phyloP scores from a whole-genome alignment of 2,888 invertebrate genomes.

The Atherix ibis region DNA sequence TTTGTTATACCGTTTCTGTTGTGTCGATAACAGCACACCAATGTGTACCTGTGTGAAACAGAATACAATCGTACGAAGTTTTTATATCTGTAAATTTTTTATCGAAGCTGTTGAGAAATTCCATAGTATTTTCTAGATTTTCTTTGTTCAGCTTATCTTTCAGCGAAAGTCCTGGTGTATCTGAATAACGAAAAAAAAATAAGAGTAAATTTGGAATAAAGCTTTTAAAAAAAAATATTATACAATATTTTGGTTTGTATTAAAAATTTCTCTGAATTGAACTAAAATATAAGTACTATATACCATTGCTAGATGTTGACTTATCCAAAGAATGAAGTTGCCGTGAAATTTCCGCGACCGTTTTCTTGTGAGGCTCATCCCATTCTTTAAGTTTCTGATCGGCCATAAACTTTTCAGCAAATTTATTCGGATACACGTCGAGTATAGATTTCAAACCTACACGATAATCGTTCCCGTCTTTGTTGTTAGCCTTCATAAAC shows the following conservation, averaged over 20 bases:
- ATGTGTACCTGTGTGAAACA: slow-evolving; percentile 80
- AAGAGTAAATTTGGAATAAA: slow-evolving; percentile 1
- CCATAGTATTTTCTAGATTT: slow-evolving; percentile 73
- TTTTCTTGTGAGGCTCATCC: slow-evolving; percentile 68
- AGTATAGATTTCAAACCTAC: slow-evolving; percentile 75
- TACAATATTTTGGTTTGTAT: too few species aligned
- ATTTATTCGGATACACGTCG: slow-evolving; percentile 71
- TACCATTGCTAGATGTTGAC: slow-evolving; percentile 36
- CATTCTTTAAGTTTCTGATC: slow-evolving; percentile 68
- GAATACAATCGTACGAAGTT: slow-evolving; percentile 82
- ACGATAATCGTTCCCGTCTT: slow-evolving; percentile 67
- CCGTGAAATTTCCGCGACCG: slow-evolving; percentile 61
- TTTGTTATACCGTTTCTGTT: slow-evolving; percentile 21
- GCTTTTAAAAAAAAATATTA: background rate
- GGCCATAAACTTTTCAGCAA: slow-evolving; percentile 65
- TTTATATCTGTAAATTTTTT: slow-evolving; percentile 80
- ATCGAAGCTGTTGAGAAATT: slow-evolving; percentile 64
- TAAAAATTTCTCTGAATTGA: background rate
- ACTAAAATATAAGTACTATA: slow-evolving; percentile 2
- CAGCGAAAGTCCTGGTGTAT: slow-evolving; percentile 37
- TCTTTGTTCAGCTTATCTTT: slow-evolving; percentile 74
- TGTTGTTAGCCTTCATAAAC: slow-evolving; percentile 39
- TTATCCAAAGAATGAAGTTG: slow-evolving; percentile 61
- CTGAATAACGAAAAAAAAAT: too few species aligned
- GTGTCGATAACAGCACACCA: slow-evolving; percentile 45